Base-by-base conservation (phyloP, 1,140 invertebrate species). In the Zaprionus gabonicus region DNA sequence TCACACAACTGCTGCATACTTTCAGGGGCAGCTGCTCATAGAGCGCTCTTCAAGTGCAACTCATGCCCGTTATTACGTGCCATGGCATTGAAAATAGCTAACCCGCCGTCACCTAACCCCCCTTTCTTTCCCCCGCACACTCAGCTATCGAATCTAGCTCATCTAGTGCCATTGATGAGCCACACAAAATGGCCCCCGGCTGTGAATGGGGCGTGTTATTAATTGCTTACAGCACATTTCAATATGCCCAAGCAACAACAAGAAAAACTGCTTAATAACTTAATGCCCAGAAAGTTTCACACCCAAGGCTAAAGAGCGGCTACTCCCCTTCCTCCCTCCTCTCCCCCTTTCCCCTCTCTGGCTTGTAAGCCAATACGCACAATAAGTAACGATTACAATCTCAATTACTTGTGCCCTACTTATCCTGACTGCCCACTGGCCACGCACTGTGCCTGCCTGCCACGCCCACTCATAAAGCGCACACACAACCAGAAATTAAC, bases 381-480 rank as follows among this genome's bases (percentile, higher is more conserved):
- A 78, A 87, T 81, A 88, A 88, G 85, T 85, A 90, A 90, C 85
- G 85, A 88, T 85, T 85, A 88, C 85, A 88, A 90, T 90, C 85
- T 90, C 85, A 90, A 88, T 88, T 88, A 88, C 85, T 90, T 90
- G 20, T 51, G 57, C 41, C 71, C 62, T 69, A 58, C 79, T 81
- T 77, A 51, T 73, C 51, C 74, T 53, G 46, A 17, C 38, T 51
- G 46, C 20, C 46, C 17, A 51, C 46, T 51, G 46, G 46, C 20
- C 20, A 51, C 41, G 41, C 41, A 17, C 41, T 9, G n/a, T 17
- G 41, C 10, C 38, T 7, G 2, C 15, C 38, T 56, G 75, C 60
- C 70, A 85, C 65, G 68, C 78, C 68, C 64, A 68, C 58, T 68
- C 60, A 80, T 79, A 81, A 72, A 73, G 49, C 75, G 67, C 71